A percentile compares a stretch with the other conserved stretches of the same genome.
Conservation (phyloP, 2,888 invertebrate genomes). For the Busseola fusca region DNA sequence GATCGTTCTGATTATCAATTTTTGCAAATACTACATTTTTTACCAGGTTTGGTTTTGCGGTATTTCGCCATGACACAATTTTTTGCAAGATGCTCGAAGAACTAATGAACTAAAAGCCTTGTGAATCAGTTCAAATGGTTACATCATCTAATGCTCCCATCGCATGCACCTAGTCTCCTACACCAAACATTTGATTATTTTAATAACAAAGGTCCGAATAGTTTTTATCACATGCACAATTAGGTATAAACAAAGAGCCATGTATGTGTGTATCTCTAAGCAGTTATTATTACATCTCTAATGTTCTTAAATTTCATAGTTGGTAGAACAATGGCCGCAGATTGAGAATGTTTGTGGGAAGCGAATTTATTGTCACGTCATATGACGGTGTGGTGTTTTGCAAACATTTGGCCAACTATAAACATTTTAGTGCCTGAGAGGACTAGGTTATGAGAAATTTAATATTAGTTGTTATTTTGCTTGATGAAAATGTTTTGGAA, state of each 20-base stretch:
- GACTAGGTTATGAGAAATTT: slow-evolving; percentile 19
- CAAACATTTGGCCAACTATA: slow-evolving; percentile 62
- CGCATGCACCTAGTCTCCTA: neutral
- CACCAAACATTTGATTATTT: slow-evolving; percentile 12
- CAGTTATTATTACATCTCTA: slow-evolving; percentile 49
- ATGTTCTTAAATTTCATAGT: slow-evolving; percentile 63
- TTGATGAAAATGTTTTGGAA: slow-evolving; percentile 11
- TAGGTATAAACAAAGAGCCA: slow-evolving; percentile 30
- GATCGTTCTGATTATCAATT: neutral
- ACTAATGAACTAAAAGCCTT: neutral
- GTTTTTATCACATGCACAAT: slow-evolving; percentile 31
- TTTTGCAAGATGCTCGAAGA: neutral
- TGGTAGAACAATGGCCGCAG: slow-evolving; percentile 65
- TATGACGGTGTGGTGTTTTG: slow-evolving; percentile 64
- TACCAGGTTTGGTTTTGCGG: neutral
- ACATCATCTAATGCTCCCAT: slow-evolving; percentile 17
- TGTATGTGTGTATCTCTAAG: slow-evolving; percentile 34
- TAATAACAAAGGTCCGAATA: slow-evolving; percentile 4
- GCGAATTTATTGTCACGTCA: slow-evolving; percentile 64
- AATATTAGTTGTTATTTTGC: slow-evolving; percentile 25
- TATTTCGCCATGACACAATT: neutral
- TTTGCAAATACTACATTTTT: neutral
- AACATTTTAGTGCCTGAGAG: slow-evolving; percentile 52
- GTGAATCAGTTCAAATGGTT: neutral
- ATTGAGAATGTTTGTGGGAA: slow-evolving; percentile 67